Evolutionary conservation across 1,140 invertebrate genomes (phyloP).

Genomic region (Dendroctonus valens): DNA sequence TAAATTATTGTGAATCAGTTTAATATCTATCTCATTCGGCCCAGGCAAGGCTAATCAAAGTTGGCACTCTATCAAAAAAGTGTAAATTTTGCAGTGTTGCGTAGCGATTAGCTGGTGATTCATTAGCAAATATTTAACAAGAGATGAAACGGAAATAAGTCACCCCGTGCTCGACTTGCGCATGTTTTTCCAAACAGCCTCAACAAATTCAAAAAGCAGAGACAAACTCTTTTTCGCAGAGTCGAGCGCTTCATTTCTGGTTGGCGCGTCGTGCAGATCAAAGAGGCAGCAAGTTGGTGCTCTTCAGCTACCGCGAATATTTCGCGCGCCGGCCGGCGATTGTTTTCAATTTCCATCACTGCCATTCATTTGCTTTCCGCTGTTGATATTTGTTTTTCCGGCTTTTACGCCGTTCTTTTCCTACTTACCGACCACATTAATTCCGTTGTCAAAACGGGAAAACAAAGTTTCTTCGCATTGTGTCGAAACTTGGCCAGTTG

Average conservation of each 20-base stretch:
- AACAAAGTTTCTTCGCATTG: too few relatives aligned
- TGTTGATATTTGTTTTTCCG: conserved; percentile 4
- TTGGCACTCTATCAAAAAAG: too few relatives aligned
- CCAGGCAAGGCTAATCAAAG: too few relatives aligned
- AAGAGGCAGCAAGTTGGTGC: background rate
- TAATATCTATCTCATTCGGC: too few relatives aligned
- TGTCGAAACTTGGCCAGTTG: too few relatives aligned
- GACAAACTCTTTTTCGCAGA: background rate
- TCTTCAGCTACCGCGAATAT: background rate
- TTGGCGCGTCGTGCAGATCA: conserved; percentile 4
- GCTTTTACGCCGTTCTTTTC: background rate
- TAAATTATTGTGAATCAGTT: too few relatives aligned
- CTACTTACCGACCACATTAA: too few relatives aligned
- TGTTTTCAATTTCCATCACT: background rate
- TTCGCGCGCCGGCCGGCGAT: conserved; percentile 4
- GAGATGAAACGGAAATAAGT: too few relatives aligned
- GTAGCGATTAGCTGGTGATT: too few relatives aligned
- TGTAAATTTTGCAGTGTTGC: too few relatives aligned
- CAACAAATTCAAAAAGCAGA: conserved; percentile 1
- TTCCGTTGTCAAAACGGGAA: too few relatives aligned
- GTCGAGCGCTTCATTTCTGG: conserved; percentile 1
- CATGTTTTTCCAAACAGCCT: background rate
- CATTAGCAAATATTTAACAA: too few relatives aligned
- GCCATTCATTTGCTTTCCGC: conserved; percentile 1
- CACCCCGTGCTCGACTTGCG: background rate